Base-by-base conservation (phyloP, 2,113 vertebrate genomes). In the Pseudopipra pipra region DNA sequence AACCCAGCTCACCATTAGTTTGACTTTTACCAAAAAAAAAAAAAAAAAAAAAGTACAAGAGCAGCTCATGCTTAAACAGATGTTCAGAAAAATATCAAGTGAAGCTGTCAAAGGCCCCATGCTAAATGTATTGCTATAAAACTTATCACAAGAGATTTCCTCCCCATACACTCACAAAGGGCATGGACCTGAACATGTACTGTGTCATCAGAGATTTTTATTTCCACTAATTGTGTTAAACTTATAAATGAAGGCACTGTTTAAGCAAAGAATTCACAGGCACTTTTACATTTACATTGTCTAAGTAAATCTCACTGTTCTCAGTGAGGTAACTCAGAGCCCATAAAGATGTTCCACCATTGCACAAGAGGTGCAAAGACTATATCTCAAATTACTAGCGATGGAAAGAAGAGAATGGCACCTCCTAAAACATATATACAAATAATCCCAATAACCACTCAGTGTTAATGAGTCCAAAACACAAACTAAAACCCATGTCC, bases 341-440 rank as follows among this genome's bases (percentile, higher is more conserved):
- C 28, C 30, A 49, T 20, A 68, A 91, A 35, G 9, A 39, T 73
- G 46, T 22, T 73, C 11, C 39, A 82, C 27, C 43, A 65, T 22
- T 5, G 22, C 9, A 41, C 0, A 0, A 70, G 44, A 67, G 1
- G 0, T 5, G 5, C 52, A 56, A 51, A 74, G 24, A 30, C 14
- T 51, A 6, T 0, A 68, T 23, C 6, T 82, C 51, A 58, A 87
- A 49, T 30, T 59, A 24, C 21, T 76, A 75, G 33, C 0, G 0
- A 49, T 1, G 20, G 41, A 82, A 24, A 43, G 28, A 83, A 30
- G 24, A 86, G 14, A 61, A 61, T 2, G 3, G 24, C 9, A 20
- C 10, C 19, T 54, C n/a, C 62, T 87, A 47, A 79, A 75, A 68
- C 23, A 65, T 14, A 44, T 4, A 37, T 9, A 82, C 16, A n/a